These are phyloP conservation scores for Erebia palarica DNA, from an alignment of 2,888 invertebrate genomes.

Conservation along the genomic window DNA sequence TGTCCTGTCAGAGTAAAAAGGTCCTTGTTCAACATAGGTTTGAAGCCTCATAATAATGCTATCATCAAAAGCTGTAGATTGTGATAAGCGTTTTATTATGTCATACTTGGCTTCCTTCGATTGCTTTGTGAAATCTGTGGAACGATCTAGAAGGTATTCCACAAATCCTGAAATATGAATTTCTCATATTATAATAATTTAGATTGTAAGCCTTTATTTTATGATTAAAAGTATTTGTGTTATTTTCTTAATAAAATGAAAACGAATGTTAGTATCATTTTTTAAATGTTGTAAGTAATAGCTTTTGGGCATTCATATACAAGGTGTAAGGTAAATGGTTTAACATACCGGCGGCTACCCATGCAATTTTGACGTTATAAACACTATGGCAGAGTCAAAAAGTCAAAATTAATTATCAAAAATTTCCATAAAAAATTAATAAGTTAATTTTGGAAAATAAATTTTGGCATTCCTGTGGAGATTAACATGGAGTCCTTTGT, in stretches of 20 bases:
- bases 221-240: not conserved
- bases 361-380: too few relatives aligned
- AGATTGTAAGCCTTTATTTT: not conserved
- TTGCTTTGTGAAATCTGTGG: slow-evolving; percentile 86
- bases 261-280: not conserved
- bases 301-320: too few relatives aligned
- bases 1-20: slow-evolving; percentile 87
- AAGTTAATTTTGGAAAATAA: too few relatives aligned
- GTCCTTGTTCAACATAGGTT: slow-evolving; percentile 89
- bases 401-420: too few relatives aligned
- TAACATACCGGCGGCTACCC: too few relatives aligned
- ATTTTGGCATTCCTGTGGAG: too few relatives aligned
- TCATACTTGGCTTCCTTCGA: slow-evolving; percentile 89
- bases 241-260: not conserved
- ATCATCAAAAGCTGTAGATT: slow-evolving; percentile 83
- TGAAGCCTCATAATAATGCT: slow-evolving; percentile 84
- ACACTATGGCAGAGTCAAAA: too few relatives aligned
- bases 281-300: not conserved
- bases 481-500: too few relatives aligned
- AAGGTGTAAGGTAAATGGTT: too few relatives aligned
- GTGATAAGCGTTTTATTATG: slow-evolving; percentile 85
- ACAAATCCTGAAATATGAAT: slow-evolving; percentile 82
- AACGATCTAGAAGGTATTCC: slow-evolving; percentile 90
- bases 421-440: too few relatives aligned
- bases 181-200: not conserved